Evolutionary conservation across 1,140 invertebrate species (phyloP), one percentile per base, ranked within the genome.

Genomic region (Drosophila nebulosa): DNA sequence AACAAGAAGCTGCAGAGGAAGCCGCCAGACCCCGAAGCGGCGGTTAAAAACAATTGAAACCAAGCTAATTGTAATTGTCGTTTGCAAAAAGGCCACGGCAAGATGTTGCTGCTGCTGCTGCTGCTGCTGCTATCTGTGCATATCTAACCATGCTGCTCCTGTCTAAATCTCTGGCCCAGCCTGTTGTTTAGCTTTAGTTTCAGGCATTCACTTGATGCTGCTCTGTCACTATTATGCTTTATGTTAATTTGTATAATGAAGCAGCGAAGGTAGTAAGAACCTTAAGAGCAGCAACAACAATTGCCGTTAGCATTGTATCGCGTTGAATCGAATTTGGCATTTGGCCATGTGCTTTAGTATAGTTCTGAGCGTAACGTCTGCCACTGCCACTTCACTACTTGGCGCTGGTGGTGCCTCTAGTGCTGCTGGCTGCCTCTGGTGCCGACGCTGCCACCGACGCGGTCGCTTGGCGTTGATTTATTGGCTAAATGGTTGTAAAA

Each of bases 181-280:
- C 30, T 32, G 10, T 32, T 12, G 30, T 32, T 32, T 10, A 51
- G 46, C 4, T 22, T 51, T 63, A 74, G 50, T 24, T 52, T 18
- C 53, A 46, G 53, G 61, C 59, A 56, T 60, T 78, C 83, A 86
- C 78, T 78, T 86, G 80, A 78, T 67, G 79, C 79, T 66, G 74
- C 73, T 68, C 71, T 67, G 78, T 81, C 81, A 79, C 83, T 86
- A 78, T 88, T 88, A 88, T 86, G 78, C 73, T 86, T 86, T 86
- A 86, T 86, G 83, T 86, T 86, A 86, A 86, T 86, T 86, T 88
- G 78, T 71, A 88, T 86, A 88, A 88, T 88, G 81, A 88, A 78
- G 81, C 80, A 78, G 83, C 80, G 55, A 80, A 79, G 76, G 71
- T 55, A 58, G 64, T 36, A 69, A 71, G 70, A 73, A 73, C 71